Evolutionary conservation across 2,888 invertebrate species (phyloP).

Genomic region (Dolomedes plantarius): DNA sequence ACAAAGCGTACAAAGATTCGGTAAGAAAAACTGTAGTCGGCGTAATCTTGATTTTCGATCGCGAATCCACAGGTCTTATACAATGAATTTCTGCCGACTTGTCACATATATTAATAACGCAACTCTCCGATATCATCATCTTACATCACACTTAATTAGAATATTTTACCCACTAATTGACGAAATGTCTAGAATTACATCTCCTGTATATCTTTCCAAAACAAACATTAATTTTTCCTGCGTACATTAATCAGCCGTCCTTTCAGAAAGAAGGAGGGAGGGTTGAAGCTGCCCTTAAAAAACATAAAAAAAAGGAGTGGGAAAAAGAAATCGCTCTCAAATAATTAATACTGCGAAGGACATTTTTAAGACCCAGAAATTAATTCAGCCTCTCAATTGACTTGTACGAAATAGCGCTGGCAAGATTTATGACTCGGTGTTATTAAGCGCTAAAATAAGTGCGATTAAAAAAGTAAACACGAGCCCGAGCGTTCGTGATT

Average conservation of each 20-base stretch:
- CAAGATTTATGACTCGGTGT: not conserved
- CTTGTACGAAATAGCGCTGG: not conserved
- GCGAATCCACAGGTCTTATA: too few species aligned
- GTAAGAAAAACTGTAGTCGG: too few species aligned
- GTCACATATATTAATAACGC: not conserved
- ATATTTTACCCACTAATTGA: constrained; percentile 1
- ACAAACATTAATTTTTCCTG: not conserved
- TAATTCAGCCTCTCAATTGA: not conserved
- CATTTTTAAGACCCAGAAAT: not conserved
- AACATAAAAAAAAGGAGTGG: not conserved
- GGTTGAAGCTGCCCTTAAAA: too few species aligned
- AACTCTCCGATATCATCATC: not conserved
- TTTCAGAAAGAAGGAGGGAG: not conserved
- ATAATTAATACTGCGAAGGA: not conserved
- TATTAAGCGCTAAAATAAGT: not conserved
- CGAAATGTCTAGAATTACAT: constrained; percentile 10
- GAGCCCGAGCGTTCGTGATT: not conserved
- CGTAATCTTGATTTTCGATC: too few species aligned
- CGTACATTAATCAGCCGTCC: not conserved
- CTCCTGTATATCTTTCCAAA: not conserved
- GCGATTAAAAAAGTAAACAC: constrained; percentile 9
- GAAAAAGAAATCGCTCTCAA: too few species aligned
- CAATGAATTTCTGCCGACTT: too few species aligned
- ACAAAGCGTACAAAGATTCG: too few species aligned
- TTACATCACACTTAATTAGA: not conserved